Conservation (phyloP, 2,888 invertebrate species). For the Physocephala rufipes region DNA sequence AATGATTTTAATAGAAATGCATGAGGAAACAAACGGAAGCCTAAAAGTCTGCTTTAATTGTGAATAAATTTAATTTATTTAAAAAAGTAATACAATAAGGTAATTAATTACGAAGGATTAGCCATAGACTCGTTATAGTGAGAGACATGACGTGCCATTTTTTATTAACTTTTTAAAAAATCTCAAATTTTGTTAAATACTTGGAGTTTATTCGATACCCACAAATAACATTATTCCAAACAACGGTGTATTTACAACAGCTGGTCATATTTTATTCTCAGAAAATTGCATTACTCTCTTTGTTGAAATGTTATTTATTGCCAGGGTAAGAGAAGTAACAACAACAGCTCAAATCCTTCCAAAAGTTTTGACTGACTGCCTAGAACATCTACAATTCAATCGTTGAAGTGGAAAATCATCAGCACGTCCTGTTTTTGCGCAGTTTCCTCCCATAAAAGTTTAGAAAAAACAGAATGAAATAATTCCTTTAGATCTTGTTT, state of each 20-base stretch:
- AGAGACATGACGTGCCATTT: too few species aligned
- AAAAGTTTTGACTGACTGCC: background rate
- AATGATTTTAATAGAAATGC: background rate
- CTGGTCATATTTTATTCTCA: background rate
- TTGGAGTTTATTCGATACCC: background rate
- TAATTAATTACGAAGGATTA: too few species aligned
- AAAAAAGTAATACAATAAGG: too few species aligned
- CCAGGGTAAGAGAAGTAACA: background rate
- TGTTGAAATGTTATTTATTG: constrained; percentile 20
- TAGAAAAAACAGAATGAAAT: constrained; percentile 21
- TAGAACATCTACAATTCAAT: constrained; percentile 30
- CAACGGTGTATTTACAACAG: constrained; percentile 4
- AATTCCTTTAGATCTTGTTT: constrained; percentile 31
- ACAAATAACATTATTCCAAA: background rate
- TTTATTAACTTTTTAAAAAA: background rate
- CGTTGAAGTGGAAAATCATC: constrained; percentile 39
- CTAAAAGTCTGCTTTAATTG: constrained; percentile 7
- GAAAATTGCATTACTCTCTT: background rate
- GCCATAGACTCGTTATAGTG: too few species aligned
- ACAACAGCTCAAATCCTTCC: constrained; percentile 9
- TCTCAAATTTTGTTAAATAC: background rate
- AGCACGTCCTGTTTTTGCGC: constrained; percentile 34
- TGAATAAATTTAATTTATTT: too few species aligned
- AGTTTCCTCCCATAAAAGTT: too few species aligned
- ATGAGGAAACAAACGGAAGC: background rate